Evolutionary conservation across 1,140 invertebrate species (phyloP), one percentile per base, ranked within the genome.

Genomic region (Drosophila pallidifrons): DNA sequence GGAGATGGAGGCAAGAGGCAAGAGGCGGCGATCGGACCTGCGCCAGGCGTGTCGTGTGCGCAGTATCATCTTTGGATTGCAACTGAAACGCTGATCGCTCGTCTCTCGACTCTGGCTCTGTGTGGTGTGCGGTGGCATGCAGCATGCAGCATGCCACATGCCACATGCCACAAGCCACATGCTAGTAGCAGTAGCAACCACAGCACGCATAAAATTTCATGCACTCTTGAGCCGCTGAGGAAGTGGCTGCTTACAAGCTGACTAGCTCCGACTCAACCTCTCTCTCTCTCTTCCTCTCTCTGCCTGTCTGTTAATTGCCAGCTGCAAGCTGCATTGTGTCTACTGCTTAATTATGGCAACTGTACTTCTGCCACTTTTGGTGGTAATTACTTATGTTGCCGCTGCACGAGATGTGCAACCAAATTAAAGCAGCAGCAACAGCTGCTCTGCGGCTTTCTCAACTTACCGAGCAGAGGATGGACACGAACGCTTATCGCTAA

Each of bases 401-500:
- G 73, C 61, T 74, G 80, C 83, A 87, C 83, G 83, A 89, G 77
- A 87, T 82, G 63, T 69, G 47, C 75, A 81, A 61, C 74, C 47
- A 77, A 81, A 77, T 83, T 71, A 78, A 79, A 71, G 46, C 65
- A 58, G 57, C 74, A 58, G 68, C 11, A 25, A 25, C 3, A 20
- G 28, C 16, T 28, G 20, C 32, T 30, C 10, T 13, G 13, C 3
- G 58, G 54, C 52, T 52, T 70, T 72, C 68, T 57, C 35, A 58
- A 86, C 92, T 92, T 74, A 92, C 92, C 92, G 91, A 87, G 93
- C 93, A 82, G 94, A 92, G 86, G 93, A 92, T 92, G 93, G 91
- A 80, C 92, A 89, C 77, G 93, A 94, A 92, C 94, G 93, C 92
- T 94, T 94, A 93, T 95, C 95, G 91, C 95, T 94, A 91, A 98